Conservation (phyloP, 1,140 invertebrate genomes). For the Onthophagus taurus region DNA sequence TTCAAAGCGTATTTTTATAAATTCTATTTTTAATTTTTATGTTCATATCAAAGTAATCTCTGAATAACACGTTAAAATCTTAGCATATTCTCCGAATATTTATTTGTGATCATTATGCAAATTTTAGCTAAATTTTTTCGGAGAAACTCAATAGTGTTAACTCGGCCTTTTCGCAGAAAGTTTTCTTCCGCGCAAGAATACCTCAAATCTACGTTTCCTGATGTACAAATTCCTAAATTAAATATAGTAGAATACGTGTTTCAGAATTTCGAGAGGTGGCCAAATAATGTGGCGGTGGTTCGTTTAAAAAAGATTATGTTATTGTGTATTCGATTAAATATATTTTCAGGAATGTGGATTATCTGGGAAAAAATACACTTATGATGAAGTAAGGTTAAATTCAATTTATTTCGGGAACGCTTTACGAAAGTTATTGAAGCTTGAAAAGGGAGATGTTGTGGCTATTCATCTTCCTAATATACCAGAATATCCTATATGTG, state of each 20-base stretch:
- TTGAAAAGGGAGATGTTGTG: constrained; percentile 34
- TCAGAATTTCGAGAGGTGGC: constrained; percentile 50
- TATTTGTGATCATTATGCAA: too few relatives aligned
- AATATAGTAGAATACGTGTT: constrained; percentile 54
- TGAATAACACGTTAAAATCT: too few relatives aligned
- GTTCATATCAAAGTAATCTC: too few relatives aligned
- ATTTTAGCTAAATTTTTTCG: too few relatives aligned
- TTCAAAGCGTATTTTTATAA: too few relatives aligned
- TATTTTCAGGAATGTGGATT: constrained; percentile 53
- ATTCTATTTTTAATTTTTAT: too few relatives aligned
- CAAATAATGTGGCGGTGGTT: constrained; percentile 51
- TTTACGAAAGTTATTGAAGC: constrained; percentile 52
- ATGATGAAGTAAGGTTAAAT: constrained; percentile 50
- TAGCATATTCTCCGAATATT: too few relatives aligned
- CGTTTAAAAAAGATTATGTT: too few relatives aligned
- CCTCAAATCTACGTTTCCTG: constrained; percentile 5
- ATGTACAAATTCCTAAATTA: constrained; percentile 41
- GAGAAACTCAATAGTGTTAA: too few relatives aligned
- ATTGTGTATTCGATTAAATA: constrained; percentile 14
- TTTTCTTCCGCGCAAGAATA: too few relatives aligned
- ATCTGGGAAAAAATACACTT: constrained; percentile 62
- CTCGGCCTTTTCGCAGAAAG: too few relatives aligned
- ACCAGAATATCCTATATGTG: constrained; percentile 14
- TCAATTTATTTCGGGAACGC: constrained; percentile 59
- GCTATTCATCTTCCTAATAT: constrained; percentile 10